phyloP scores from a whole-genome alignment of 2,888 invertebrate genomes.

The Teleogryllus oceanicus region DNA sequence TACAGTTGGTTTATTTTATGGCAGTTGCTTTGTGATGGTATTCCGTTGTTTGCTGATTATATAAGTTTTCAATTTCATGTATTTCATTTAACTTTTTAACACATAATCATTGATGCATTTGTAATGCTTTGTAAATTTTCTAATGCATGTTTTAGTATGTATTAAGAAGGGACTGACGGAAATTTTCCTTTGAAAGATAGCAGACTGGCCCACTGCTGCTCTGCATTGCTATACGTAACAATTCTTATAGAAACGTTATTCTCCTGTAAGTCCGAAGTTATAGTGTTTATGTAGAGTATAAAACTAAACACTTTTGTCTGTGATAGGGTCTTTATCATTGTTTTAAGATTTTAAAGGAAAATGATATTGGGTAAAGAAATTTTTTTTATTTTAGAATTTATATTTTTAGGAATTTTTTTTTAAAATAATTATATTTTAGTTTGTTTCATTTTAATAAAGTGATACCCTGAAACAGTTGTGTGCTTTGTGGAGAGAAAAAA shows the following conservation, averaged over 20 bases:
- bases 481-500: too few relatives aligned
- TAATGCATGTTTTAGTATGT: background rate
- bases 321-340: conserved; percentile 55
- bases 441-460: conserved; percentile 25
- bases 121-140: background rate
- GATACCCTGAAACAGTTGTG: background rate
- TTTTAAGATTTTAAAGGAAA: conserved; percentile 54
- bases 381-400: conserved; percentile 38
- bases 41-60: too few relatives aligned
- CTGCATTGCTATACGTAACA: background rate
- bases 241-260: background rate
- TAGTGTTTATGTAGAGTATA: background rate
- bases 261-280: conserved; percentile 19
- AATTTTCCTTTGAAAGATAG: background rate
- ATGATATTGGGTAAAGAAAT: too few relatives aligned
- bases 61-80: too few relatives aligned
- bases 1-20: too few relatives aligned
- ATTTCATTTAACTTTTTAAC: background rate
- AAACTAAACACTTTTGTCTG: conserved; percentile 46
- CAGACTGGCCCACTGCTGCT: too few relatives aligned
- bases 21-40: too few relatives aligned
- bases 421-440: conserved; percentile 32
- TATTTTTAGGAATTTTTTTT: conserved; percentile 27
- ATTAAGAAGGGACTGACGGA: background rate
- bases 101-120: conserved; percentile 7